Conservation (phyloP, 2,888 invertebrate species). For the Drosophila lutescens region DNA sequence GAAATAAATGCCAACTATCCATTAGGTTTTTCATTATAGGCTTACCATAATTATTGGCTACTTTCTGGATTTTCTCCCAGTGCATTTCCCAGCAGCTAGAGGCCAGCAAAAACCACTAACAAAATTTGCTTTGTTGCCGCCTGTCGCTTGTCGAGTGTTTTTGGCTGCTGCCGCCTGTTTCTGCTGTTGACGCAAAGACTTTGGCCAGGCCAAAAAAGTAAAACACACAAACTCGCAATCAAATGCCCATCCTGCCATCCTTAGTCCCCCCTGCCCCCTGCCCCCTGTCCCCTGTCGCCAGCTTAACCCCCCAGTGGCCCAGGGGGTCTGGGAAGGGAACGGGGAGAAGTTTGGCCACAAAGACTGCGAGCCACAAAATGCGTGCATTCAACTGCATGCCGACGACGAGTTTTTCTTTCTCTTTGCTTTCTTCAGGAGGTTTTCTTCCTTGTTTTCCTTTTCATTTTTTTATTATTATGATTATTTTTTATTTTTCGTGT, state of each 20-base stretch:
- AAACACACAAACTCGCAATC: slow-evolving; percentile 43
- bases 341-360: slow-evolving; percentile 42
- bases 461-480: neutral
- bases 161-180: slow-evolving; percentile 48
- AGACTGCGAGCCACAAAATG: slow-evolving; percentile 61
- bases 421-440: slow-evolving; percentile 3
- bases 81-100: slow-evolving; percentile 15
- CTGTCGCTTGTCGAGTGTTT: slow-evolving; percentile 61
- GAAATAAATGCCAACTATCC: too few relatives aligned
- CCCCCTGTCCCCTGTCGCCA: neutral
- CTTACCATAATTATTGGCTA: too few relatives aligned
- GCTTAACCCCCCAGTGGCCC: slow-evolving; percentile 4
- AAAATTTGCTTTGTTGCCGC: slow-evolving; percentile 57
- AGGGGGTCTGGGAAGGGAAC: neutral
- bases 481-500: neutral
- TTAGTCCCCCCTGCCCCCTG: neutral
- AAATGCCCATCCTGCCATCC: slow-evolving; percentile 31
- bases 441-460: neutral
- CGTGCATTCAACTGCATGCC: slow-evolving; percentile 69
- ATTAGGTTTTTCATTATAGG: too few relatives aligned
- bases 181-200: slow-evolving; percentile 66
- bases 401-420: slow-evolving; percentile 24
- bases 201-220: slow-evolving; percentile 38
- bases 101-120: slow-evolving; percentile 64
- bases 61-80: slow-evolving; percentile 5